Conservation (phyloP, 2,113 vertebrate genomes). For the Fulica atra region DNA sequence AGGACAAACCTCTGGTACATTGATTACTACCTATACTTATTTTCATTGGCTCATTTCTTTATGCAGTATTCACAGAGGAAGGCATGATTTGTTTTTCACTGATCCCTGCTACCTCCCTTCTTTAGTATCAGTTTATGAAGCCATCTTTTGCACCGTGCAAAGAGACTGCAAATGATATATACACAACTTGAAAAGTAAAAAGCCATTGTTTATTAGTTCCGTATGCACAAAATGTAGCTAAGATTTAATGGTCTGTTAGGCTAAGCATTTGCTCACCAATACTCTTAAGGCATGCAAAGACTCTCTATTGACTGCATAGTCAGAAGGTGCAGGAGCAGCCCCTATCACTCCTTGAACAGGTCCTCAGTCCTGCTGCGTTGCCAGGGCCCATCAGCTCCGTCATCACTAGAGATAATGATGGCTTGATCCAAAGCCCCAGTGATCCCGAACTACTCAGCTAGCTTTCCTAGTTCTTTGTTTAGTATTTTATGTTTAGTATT, state of each 20-base stretch:
- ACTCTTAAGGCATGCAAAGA: accelerated
- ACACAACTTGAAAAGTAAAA: neutral
- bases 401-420: neutral
- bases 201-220: neutral
- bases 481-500: neutral
- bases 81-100: neutral
- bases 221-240: neutral
- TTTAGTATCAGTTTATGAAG: neutral
- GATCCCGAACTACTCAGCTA: neutral
- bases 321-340: neutral
- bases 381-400: neutral
- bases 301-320: neutral
- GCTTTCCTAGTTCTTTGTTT: neutral
- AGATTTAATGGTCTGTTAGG: neutral
- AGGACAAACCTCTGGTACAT: neutral
- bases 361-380: neutral
- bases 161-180: neutral
- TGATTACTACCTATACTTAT: neutral
- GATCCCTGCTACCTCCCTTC: neutral
- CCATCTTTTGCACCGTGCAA: neutral
- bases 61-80: neutral
- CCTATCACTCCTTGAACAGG: neutral
- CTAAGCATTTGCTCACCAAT: neutral
- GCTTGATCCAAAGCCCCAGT: neutral
- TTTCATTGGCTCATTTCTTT: neutral